A percentile compares a stretch with the other conserved stretches of the same genome.
These are phyloP conservation scores for Otocyon megalotis DNA, from an alignment of 2,113 vertebrate genomes.

Conservation along the genomic window DNA sequence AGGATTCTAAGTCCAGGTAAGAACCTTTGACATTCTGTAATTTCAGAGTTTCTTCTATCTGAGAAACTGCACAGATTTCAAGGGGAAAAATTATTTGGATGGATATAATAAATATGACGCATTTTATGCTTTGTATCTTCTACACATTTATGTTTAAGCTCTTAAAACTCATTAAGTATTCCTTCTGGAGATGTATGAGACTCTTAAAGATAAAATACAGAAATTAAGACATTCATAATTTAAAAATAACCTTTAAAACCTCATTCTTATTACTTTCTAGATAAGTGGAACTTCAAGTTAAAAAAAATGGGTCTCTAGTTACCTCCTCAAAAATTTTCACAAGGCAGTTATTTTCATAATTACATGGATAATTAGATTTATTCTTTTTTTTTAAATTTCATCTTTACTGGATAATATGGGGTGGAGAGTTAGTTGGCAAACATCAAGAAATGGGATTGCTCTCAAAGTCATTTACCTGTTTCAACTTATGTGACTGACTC, in stretches of 20 bases:
- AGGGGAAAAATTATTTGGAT: background rate
- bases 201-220: background rate
- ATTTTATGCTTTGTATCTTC: background rate
- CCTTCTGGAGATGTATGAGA: background rate
- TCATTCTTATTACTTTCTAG: background rate
- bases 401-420: background rate
- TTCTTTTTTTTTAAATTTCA: background rate
- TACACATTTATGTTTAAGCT: background rate
- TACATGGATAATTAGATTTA: background rate
- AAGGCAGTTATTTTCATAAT: background rate
- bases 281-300: constrained; percentile 2
- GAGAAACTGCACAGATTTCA: constrained; percentile 18
- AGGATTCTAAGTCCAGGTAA: constrained; percentile 84
- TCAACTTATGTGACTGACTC: background rate
- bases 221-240: background rate
- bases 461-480: background rate
- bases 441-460: background rate
- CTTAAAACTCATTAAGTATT: background rate
- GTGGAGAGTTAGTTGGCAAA: background rate
- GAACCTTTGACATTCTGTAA: constrained; percentile 64
- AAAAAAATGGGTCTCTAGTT: background rate
- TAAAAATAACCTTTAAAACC: background rate
- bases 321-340: background rate
- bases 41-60: constrained; percentile 33
- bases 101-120: background rate